These are phyloP conservation scores for Solenopsis fugax DNA, from an alignment of 1,140 invertebrate genomes.

Conservation along the genomic window DNA sequence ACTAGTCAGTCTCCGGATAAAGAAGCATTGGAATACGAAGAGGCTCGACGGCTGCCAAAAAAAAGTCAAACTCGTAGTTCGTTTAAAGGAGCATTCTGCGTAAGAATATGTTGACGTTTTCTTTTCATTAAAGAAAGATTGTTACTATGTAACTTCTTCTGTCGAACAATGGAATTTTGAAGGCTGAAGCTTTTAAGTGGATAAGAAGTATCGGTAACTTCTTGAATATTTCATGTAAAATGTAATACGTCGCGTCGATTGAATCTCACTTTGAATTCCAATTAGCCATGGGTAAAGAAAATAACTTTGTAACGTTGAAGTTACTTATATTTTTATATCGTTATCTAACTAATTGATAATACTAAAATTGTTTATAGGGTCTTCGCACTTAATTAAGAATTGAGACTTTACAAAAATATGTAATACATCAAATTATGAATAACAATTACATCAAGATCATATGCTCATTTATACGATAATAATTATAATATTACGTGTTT, in stretches of 20 bases:
- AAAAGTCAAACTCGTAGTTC: slow-evolving; percentile 62
- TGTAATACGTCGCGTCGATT: neutral
- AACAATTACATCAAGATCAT: neutral
- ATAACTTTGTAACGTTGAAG: neutral
- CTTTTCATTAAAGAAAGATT: neutral
- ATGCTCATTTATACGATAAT: neutral
- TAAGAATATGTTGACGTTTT: slow-evolving; percentile 53
- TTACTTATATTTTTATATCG: neutral
- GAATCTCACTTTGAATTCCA: neutral
- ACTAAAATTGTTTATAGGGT: neutral
- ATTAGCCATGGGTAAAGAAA: neutral
- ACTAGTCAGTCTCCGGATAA: slow-evolving; percentile 76
- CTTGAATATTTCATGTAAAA: neutral
- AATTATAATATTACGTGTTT: slow-evolving; percentile 12
- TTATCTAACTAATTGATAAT: neutral
- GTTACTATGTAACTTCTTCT: neutral
- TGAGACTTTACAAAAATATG: neutral
- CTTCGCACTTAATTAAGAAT: neutral
- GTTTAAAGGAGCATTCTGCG: slow-evolving; percentile 60
- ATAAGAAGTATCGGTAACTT: neutral
- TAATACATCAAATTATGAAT: neutral
- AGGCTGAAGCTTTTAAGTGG: neutral
- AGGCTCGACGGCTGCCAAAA: slow-evolving; percentile 56
- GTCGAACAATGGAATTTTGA: neutral
- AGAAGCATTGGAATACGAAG: slow-evolving; percentile 64